Base-by-base conservation (phyloP, 2,797 vertebrate genomes). In the Nothura maculosa region DNA sequence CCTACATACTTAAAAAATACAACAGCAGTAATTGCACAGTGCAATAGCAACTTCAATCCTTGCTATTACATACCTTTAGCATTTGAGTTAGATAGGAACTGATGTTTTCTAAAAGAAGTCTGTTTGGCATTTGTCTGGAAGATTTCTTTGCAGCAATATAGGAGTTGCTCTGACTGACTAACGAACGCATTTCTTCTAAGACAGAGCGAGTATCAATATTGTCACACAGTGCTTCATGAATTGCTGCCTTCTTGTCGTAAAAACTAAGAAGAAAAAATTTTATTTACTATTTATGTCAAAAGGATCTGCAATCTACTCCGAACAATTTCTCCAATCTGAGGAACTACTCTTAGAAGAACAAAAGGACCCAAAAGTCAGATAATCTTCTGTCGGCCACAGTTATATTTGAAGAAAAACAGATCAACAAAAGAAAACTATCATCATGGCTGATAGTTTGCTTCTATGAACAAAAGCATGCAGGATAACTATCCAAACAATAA, bases 211-310 rank as follows among this genome's bases (percentile, higher is more conserved):
- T 99, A 96, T 99, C 99, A 30, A 99, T 64, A 74, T 99, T 99
- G 94, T 99, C 99, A 52, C 99, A 99, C 86, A 99, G 97, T 1
- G 99, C 99, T 90, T 97, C 96, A 4, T 99, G 99, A n/a, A 99
- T 89, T 2, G 98, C 96, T 0, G 94, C 83, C 96, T 99, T 99
- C 97, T 96, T 99, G 78, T 98, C 96, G 1, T 97, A 98, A 96
- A 99, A 99, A 91, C 99, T 99, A 92, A 63, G 66, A 47, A 73
- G 50, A 83, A 78, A 87, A 84, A 60, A 0, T 34, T 60, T 62
- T 60, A 81, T 66, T 60, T 22, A 91, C 57, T 63, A 25, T 20
- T 69, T 24, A 32, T 27, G 22, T 42, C 40, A 93, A 84, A 96
- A 87, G 22, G 55, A 68, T 5, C 68, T 63, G 25, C 60, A 75